Evolutionary conservation across 2,888 invertebrate species (phyloP), one percentile per base, ranked within the genome.

Genomic region (Azorinus chamasolen): DNA sequence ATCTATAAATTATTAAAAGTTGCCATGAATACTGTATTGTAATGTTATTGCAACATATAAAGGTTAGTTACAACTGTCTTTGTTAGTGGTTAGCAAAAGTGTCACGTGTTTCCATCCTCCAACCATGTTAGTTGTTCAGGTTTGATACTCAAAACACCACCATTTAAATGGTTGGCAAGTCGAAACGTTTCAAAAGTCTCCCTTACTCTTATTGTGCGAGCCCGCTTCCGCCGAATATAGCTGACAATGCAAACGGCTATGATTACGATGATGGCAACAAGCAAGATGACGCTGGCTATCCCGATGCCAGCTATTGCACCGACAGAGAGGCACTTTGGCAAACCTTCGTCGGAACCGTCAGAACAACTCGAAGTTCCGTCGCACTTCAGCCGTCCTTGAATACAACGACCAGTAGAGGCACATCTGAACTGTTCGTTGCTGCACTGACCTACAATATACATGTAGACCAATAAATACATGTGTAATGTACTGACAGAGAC

Each of bases 121-220:
- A 32, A 10, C 32, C 32, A 32, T 32, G 32, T 32, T 32, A 32
- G 32, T 32, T 32, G 4, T n/a, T n/a, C n/a, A 10, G 32, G 10
- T 32, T 32, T 32, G 32, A 6, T 32, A 32, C 32, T 32, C 10
- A 32, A 32, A 32, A 10, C 32, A 32, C 32, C 10, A 32, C 32
- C 4, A 32, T 32, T 32, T 10, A 32, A 6, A 32, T 32, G 32
- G 32, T 32, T 32, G 4, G 32, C 32, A 32, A 32, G 32, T 6
- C 32, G 32, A 32, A 32, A 32, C 32, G 32, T 32, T 32, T 32
- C 32, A 32, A 32, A 32, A 32, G 10, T 10, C 10, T 32, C 32
- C 10, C 81, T 81, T 75, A 75, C 81, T 72, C 78, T 81, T 12
- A 81, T 78, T 41, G 77, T 81, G 41, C 81, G 48, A 14, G 78